Evolutionary conservation across 2,113 vertebrate genomes (phyloP).

Genomic region (Bos javanicus): DNA sequence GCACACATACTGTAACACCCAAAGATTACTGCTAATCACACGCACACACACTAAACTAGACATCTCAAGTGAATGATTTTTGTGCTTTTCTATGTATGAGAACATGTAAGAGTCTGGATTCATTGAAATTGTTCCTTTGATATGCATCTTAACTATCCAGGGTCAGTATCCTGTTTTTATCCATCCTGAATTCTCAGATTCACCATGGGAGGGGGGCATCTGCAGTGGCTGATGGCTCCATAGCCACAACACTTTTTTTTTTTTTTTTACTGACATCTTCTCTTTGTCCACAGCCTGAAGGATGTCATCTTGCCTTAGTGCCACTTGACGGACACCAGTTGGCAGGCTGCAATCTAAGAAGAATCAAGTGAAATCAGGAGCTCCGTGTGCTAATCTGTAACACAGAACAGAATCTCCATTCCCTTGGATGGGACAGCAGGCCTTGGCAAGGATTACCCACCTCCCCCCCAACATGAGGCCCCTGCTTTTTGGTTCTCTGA

Average conservation of each 20-base stretch:
- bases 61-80: background rate
- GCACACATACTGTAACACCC: background rate
- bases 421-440: background rate
- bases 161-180: background rate
- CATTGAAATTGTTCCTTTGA: background rate
- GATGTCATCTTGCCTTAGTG: background rate
- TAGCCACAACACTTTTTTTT: background rate
- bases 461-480: background rate
- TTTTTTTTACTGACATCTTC: background rate
- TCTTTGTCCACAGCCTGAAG: background rate
- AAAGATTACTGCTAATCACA: background rate
- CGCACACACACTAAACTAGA: background rate
- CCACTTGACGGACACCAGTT: fast-evolving
- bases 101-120: background rate
- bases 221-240: background rate
- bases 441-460: background rate
- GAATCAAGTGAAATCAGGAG: background rate
- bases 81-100: background rate
- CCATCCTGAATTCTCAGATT: background rate
- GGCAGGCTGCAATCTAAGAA: background rate
- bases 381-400: background rate
- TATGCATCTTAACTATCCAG: background rate
- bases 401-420: background rate
- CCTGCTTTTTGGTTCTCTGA: background rate
- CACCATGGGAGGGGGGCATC: background rate